Evolutionary conservation across 2,888 invertebrate genomes (phyloP).

Genomic region (Mythimna vitellina): DNA sequence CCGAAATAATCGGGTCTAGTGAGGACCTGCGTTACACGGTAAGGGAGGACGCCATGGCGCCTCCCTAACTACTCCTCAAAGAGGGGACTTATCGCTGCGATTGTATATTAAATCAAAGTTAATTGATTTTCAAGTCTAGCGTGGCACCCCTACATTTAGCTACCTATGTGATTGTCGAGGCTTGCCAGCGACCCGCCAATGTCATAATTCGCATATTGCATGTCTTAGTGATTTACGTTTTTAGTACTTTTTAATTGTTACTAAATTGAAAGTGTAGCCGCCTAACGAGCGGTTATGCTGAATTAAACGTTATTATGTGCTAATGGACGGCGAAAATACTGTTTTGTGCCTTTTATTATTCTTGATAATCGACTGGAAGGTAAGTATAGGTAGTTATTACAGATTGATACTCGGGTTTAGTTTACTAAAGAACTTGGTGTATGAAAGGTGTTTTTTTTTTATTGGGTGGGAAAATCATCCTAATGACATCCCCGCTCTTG

Average conservation of each 20-base stretch:
- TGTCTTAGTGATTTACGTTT: slow-evolving; percentile 64
- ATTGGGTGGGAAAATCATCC: too few relatives aligned
- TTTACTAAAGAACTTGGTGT: not conserved
- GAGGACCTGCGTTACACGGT: too few relatives aligned
- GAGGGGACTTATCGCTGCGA: too few relatives aligned
- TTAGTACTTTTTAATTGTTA: slow-evolving; percentile 64
- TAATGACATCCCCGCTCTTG: too few relatives aligned
- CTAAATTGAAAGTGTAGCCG: slow-evolving; percentile 55
- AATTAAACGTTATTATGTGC: slow-evolving; percentile 49
- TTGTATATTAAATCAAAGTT: too few relatives aligned
- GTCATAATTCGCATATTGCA: slow-evolving; percentile 66
- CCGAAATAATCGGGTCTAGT: too few relatives aligned
- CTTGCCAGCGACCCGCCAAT: slow-evolving; percentile 51
- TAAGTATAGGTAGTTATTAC: not conserved
- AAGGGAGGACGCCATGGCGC: too few relatives aligned
- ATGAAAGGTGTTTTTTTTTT: not conserved
- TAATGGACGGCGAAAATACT: slow-evolving; percentile 42
- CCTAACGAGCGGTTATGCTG: slow-evolving; percentile 40
- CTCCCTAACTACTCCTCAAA: too few relatives aligned
- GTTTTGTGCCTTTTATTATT: not conserved
- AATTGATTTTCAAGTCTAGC: not conserved
- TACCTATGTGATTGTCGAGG: slow-evolving; percentile 57
- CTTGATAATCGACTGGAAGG: not conserved
- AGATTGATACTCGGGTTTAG: not conserved
- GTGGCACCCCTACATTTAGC: slow-evolving; percentile 45